Conservation (phyloP, 2,888 invertebrate genomes). For the Epinotia bilunana region DNA sequence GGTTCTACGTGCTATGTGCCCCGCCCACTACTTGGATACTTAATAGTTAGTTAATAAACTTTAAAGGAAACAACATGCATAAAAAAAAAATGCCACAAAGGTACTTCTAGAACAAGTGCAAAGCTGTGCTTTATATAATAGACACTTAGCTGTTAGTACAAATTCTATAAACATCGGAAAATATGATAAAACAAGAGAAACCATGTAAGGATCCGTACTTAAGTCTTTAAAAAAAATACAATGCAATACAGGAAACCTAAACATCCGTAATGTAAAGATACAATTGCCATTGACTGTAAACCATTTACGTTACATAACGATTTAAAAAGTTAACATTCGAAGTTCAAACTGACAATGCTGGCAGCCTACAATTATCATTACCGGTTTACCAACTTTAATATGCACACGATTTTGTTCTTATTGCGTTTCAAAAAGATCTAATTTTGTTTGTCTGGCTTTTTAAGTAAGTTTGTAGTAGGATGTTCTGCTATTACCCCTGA, state of each 20-base stretch:
- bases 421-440: not conserved
- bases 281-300: constrained; percentile 18
- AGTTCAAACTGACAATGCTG: constrained; percentile 40
- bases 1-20: too few relatives aligned
- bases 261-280: constrained; percentile 3
- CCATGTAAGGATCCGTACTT: too few relatives aligned
- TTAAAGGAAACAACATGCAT: too few relatives aligned
- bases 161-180: too few relatives aligned
- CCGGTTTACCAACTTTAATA: constrained; percentile 6
- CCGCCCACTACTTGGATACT: too few relatives aligned
- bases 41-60: too few relatives aligned
- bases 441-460: not conserved
- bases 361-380: constrained; percentile 39
- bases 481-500: constrained; percentile 33
- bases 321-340: constrained; percentile 44
- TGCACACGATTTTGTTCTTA: not conserved
- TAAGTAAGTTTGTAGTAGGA: constrained; percentile 2
- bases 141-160: too few relatives aligned
- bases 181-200: too few relatives aligned
- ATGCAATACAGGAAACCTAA: not conserved
- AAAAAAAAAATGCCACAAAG: too few relatives aligned
- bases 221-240: not conserved
- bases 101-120: too few relatives aligned
- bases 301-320: constrained; percentile 33
- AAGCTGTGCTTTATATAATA: too few relatives aligned